Evolutionary conservation across 1,140 invertebrate species (phyloP).

Genomic region (Anthonomus grandis): DNA sequence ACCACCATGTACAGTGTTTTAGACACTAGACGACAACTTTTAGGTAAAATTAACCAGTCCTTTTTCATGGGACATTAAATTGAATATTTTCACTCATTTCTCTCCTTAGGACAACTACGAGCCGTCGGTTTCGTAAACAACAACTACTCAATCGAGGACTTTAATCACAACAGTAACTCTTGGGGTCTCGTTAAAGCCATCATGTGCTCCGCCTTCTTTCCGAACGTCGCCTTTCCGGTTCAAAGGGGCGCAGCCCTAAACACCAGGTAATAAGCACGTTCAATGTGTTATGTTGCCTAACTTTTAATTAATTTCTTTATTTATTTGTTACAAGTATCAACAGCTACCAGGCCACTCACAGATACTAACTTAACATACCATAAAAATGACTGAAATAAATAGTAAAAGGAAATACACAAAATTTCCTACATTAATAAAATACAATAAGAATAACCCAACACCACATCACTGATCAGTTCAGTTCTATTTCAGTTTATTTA

Average conservation of each 20-base stretch:
- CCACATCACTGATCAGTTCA: no score
- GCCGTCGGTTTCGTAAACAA: conserved; percentile 81
- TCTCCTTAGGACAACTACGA: conserved; percentile 66
- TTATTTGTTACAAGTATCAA: no score
- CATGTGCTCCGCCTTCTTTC: conserved; percentile 81
- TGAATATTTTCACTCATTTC: conserved; percentile 9
- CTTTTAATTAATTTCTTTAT: no score
- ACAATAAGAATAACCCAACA: no score
- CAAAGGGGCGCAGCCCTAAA: conserved; percentile 11
- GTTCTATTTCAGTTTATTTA: no score
- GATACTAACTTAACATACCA: no score
- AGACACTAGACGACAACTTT: conserved; percentile 70
- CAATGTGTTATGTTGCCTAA: background rate
- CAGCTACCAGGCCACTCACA: no score
- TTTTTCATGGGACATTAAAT: background rate
- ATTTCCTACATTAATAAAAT: no score
- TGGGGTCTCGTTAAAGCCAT: conserved; percentile 92
- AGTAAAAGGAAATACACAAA: background rate
- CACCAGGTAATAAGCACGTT: conserved; percentile 41
- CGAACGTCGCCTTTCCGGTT: conserved; percentile 69
- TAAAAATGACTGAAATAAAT: no score
- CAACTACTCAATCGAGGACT: conserved; percentile 65
- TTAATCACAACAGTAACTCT: conserved; percentile 84
- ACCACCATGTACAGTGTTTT: conserved; percentile 86
- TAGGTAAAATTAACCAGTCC: conserved; percentile 44